Conservation (phyloP, 2,888 invertebrate genomes). For the Pammene aurita region DNA sequence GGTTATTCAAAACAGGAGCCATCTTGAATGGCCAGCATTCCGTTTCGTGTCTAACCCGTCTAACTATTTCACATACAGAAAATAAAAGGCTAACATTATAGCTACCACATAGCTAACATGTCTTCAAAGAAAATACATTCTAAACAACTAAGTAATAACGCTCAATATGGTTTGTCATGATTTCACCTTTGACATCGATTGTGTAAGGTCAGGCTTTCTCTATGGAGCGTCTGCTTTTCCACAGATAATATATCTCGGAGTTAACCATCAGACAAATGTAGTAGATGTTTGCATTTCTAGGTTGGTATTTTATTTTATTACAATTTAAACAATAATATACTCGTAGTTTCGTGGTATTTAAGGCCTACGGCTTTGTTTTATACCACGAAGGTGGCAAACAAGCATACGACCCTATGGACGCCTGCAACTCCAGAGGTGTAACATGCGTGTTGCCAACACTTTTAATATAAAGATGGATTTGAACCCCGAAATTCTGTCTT, state of each 20-base stretch:
- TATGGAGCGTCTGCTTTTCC: conserved; percentile 23
- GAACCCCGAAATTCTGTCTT: not conserved
- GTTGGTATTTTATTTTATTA: not conserved
- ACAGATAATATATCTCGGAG: conserved; percentile 3
- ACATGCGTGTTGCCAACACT: too few species aligned
- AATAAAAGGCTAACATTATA: conserved; percentile 2
- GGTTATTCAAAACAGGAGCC: too few species aligned
- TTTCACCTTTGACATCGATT: conserved; percentile 33
- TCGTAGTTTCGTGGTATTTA: too few species aligned
- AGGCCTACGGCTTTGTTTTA: too few species aligned
- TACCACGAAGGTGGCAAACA: too few species aligned
- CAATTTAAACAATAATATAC: too few species aligned
- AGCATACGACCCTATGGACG: too few species aligned
- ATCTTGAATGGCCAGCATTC: not conserved
- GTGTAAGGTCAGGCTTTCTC: conserved; percentile 39
- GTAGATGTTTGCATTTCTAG: not conserved
- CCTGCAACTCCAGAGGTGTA: too few species aligned
- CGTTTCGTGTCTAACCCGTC: not conserved
- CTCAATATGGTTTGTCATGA: not conserved
- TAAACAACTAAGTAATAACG: not conserved
- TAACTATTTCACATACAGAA: too few species aligned
- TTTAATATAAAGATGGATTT: too few species aligned
- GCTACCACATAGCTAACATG: not conserved
- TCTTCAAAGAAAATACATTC: not conserved
- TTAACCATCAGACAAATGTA: not conserved